Evolutionary conservation across 2,113 vertebrate species (phyloP).

Genomic region (Speoplatyrhinus poulsoni): DNA sequence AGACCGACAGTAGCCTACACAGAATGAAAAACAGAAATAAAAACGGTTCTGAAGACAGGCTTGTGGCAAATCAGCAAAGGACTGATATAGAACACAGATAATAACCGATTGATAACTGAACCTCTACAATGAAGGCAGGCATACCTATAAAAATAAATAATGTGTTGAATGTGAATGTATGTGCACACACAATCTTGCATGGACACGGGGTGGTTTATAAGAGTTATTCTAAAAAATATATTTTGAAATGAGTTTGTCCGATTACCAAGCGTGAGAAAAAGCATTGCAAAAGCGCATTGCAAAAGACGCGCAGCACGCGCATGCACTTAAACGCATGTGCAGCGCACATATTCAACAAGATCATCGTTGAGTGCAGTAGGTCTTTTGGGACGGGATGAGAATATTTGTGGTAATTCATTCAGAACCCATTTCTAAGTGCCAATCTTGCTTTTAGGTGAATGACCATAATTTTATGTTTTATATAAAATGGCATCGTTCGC

Average conservation of each 20-base stretch:
- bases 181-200: background rate
- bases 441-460: slow-evolving; percentile 73
- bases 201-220: background rate
- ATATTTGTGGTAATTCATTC: slow-evolving; percentile 73
- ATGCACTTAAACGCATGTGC: background rate
- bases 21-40: background rate
- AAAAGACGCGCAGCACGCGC: background rate
- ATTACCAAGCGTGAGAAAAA: too few relatives aligned
- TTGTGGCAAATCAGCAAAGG: background rate
- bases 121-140: background rate
- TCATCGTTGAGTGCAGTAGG: slow-evolving; percentile 18
- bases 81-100: too few relatives aligned
- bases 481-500: slow-evolving; percentile 65
- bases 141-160: background rate
- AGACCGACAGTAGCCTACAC: background rate
- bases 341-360: slow-evolving; percentile 10
- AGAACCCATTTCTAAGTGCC: slow-evolving; percentile 73
- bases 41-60: background rate
- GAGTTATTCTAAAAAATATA: too few relatives aligned
- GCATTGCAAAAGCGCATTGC: background rate
- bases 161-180: slow-evolving; percentile 16
- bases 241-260: too few relatives aligned
- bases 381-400: slow-evolving; percentile 52
- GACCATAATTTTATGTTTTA: slow-evolving; percentile 72
- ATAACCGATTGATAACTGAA: too few relatives aligned